Base-by-base conservation (phyloP, 1,140 invertebrate genomes). In the Papilio aristodemus region DNA sequence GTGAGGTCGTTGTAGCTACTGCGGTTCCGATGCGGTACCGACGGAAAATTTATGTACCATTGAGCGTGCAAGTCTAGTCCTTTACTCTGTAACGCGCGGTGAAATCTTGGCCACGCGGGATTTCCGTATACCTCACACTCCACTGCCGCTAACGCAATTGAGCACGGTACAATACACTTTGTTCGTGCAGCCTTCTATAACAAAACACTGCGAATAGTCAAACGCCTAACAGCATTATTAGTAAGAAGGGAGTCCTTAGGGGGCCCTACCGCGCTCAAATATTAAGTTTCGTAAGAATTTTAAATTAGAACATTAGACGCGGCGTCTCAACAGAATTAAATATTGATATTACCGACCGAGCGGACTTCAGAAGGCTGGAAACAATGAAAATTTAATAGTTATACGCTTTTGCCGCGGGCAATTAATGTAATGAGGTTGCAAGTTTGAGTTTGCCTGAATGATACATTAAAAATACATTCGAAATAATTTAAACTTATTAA, bases 241-340 rank as follows among this genome's bases (percentile, higher is more conserved):
- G 76, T 79, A 84, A 77, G 69, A 75, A 74, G 70, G 73, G 69
- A 69, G 75, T 76, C 77, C 77, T 79, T 73, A 72, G 80, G 81
- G 78, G 79, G 78, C 71, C n/a, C 73, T 69, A 71, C 76, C 77
- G 74, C 74, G 76, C 75, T 89, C 82, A 88, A 90, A 90, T 90
- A 90, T 87, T 90, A 88, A 91, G 81, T 89, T 88, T 83, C 73
- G 77, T 83, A 86, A 87, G 86, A 89, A 90, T 88, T 89, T 90
- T 84, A 89, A 88, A 89, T 88, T 81, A 84, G 78, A 84, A 72
- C 78, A 85, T 84, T 87, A 88, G 84, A 80, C 76, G 72, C 71
- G 81, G 79, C 77, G 80, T 83, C 83, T 84, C 78, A 75, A 76
- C 71, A 70, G 73, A 84, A 85, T 91, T 85, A 85, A 91, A 88